Percentiles rank a stretch among this genome's conserved stretches.
phyloP scores from a whole-genome alignment of 2,797 vertebrate genomes.

The Enteromius radiatus region DNA sequence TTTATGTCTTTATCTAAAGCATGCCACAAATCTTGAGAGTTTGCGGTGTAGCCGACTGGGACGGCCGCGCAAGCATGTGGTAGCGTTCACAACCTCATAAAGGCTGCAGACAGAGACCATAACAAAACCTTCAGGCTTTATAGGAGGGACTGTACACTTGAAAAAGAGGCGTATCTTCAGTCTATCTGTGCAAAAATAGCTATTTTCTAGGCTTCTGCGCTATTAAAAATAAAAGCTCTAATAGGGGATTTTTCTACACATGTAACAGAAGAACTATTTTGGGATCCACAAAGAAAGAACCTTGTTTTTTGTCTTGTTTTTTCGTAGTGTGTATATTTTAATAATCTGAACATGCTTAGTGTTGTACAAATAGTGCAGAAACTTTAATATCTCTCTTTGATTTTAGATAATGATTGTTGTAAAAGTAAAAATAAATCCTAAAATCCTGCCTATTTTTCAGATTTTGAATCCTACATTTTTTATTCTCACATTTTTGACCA shows the following conservation, averaged over 20 bases:
- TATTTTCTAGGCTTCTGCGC: slow-evolving; percentile 6
- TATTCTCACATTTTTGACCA: not conserved
- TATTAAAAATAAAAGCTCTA: not conserved
- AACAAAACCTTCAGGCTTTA: slow-evolving; percentile 56
- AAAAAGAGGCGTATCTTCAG: slow-evolving; percentile 3
- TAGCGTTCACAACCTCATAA: slow-evolving; percentile 57
- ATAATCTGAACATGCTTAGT: not conserved
- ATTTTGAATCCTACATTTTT: no score
- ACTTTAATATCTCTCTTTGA: not conserved
- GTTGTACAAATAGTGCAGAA: not conserved
- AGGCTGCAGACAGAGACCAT: slow-evolving; percentile 51
- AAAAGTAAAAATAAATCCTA: not conserved
- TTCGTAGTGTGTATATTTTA: not conserved
- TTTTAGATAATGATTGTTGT: not conserved
- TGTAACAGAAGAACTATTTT: not conserved
- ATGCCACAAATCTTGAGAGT: slow-evolving; percentile 42
- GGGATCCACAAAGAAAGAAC: not conserved
- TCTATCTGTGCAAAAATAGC: slow-evolving; percentile 38
- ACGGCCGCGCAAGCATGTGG: slow-evolving; percentile 47
- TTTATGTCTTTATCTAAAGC: slow-evolving; percentile 48
- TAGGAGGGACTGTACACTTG: slow-evolving; percentile 29
- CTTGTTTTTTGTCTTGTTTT: not conserved
- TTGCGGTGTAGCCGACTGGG: slow-evolving; percentile 45
- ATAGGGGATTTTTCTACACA: not conserved
- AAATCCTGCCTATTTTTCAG: not conserved